A percentile compares a stretch with the other conserved stretches of the same genome.
Evolutionary conservation across 2,888 invertebrate genomes (phyloP).

Genomic region (Craniophora ligustri): DNA sequence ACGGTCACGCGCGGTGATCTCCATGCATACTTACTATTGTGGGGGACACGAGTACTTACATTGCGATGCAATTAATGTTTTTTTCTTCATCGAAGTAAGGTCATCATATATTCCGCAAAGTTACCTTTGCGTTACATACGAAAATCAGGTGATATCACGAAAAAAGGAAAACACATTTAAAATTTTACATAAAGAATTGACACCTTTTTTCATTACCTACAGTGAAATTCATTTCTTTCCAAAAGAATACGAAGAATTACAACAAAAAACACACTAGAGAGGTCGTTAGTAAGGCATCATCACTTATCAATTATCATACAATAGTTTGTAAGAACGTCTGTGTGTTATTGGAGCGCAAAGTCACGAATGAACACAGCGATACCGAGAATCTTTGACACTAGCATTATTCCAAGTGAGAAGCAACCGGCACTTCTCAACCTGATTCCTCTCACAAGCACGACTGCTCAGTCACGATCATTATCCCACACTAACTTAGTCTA

Average conservation of each 20-base stretch:
- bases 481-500: constrained; percentile 24
- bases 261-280: constrained; percentile 35
- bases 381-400: constrained; percentile 65
- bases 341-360: constrained; percentile 80
- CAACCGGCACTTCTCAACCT: constrained; percentile 62
- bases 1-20: constrained; percentile 78
- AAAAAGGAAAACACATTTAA: background rate
- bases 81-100: constrained; percentile 41
- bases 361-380: constrained; percentile 75
- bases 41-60: constrained; percentile 40
- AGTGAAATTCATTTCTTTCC: constrained; percentile 15
- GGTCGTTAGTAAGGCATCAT: constrained; percentile 41
- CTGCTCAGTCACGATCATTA: constrained; percentile 60
- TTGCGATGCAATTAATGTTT: constrained; percentile 41
- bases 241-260: constrained; percentile 11
- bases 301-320: constrained; percentile 39
- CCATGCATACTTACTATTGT: constrained; percentile 60
- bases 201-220: constrained; percentile 10
- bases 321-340: constrained; percentile 43
- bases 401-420: constrained; percentile 37
- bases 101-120: constrained; percentile 20
- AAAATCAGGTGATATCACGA: background rate
- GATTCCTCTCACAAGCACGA: constrained; percentile 41
- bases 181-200: background rate
- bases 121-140: constrained; percentile 10